A percentile compares a stretch with the other conserved stretches of the same genome.
phyloP scores from a whole-genome alignment of 92 coral and sea anemone genomes.

The Porites lobata region DNA sequence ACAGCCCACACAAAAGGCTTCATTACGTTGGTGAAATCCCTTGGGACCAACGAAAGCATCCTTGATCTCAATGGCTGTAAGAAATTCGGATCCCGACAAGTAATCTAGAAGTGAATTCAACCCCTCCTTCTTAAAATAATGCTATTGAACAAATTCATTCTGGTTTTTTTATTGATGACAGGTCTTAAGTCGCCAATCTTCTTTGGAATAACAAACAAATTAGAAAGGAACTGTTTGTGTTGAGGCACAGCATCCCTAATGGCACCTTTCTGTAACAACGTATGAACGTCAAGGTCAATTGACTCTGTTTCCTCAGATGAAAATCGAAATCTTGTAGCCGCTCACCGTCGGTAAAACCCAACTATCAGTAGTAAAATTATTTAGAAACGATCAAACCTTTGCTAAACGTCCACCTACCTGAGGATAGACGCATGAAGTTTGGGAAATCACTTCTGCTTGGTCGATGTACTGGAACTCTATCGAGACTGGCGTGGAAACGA shows the following conservation, averaged over 20 bases:
- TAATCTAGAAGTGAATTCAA: conserved; percentile 19
- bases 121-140: conserved; percentile 49
- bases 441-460: conserved; percentile 41
- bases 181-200: conserved; percentile 33
- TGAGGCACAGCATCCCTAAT: conserved; percentile 13
- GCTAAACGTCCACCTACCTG: conserved; percentile 60
- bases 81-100: conserved; percentile 16
- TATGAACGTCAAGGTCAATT: conserved; percentile 15
- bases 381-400: conserved; percentile 34
- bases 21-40: conserved; percentile 53
- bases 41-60: conserved; percentile 31
- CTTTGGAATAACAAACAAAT: conserved; percentile 23
- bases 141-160: conserved; percentile 42
- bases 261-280: conserved; percentile 25
- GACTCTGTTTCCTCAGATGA: background rate
- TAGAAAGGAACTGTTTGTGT: conserved; percentile 29
- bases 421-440: conserved; percentile 15
- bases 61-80: conserved; percentile 24
- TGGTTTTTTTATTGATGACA: conserved; percentile 46
- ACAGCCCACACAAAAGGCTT: conserved; percentile 47
- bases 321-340: conserved; percentile 52
- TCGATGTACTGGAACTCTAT: conserved; percentile 21
- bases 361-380: conserved; percentile 25
- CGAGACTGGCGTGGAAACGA: conserved; percentile 1
- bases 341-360: conserved; percentile 53